These are phyloP conservation scores for Erynnis tages DNA, from an alignment of 2,888 invertebrate genomes.

Conservation along the genomic window DNA sequence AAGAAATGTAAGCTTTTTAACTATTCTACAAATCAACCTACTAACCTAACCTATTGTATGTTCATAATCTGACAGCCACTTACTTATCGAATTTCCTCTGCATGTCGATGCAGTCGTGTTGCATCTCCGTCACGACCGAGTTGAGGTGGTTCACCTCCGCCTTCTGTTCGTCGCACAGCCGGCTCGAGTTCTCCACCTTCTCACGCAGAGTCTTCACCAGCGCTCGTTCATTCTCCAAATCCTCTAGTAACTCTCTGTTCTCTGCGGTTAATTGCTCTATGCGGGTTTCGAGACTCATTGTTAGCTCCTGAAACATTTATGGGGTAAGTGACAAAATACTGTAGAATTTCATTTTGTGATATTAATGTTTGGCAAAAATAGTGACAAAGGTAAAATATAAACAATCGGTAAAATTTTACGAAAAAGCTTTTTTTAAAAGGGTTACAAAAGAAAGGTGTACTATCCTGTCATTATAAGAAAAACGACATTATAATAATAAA, in stretches of 20 bases:
- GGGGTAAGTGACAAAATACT: no score
- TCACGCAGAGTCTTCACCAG: conserved; percentile 73
- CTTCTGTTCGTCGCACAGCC: conserved; percentile 75
- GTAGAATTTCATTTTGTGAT: no score
- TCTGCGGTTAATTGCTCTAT: conserved; percentile 73
- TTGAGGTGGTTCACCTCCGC: conserved; percentile 69
- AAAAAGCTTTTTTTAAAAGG: no score
- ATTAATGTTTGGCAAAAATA: no score
- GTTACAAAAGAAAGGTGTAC: no score
- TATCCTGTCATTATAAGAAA: no score
- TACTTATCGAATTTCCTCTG: conserved; percentile 72
- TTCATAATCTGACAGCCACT: conserved; percentile 42
- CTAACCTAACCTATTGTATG: no score
- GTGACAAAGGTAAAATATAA: no score
- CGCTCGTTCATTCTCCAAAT: conserved; percentile 79
- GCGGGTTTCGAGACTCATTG: conserved; percentile 65
- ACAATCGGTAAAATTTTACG: no score
- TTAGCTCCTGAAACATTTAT: conserved; percentile 55
- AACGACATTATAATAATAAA: no score
- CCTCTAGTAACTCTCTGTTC: conserved; percentile 69
- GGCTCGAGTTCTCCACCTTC: conserved; percentile 73
- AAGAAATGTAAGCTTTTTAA: no score
- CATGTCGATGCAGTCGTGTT: conserved; percentile 65
- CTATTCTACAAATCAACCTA: no score
- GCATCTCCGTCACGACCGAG: conserved; percentile 65